Percentiles rank a stretch among this genome's conserved stretches.
Evolutionary conservation across 2,113 vertebrate genomes (phyloP).

Genomic region (Pluvianellus socialis): DNA sequence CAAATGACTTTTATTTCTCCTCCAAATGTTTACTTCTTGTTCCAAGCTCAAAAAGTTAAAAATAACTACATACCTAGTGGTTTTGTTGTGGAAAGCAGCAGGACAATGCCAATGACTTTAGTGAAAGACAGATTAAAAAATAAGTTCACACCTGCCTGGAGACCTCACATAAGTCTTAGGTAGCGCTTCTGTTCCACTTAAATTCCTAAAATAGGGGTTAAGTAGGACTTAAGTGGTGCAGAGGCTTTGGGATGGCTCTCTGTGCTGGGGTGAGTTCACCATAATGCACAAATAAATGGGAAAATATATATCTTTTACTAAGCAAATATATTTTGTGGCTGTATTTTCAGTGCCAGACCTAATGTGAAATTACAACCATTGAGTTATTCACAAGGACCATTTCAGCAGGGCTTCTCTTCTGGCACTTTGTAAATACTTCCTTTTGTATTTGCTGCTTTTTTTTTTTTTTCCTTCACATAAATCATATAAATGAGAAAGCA

Average conservation of each 20-base stretch:
- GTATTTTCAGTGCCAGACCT: background rate
- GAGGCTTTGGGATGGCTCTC: background rate
- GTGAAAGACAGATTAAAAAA: background rate
- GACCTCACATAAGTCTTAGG: accelerated
- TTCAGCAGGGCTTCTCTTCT: background rate
- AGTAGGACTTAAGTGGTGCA: background rate
- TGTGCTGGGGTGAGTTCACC: background rate
- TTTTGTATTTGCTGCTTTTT: background rate
- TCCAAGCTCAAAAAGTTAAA: background rate
- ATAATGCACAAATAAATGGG: background rate
- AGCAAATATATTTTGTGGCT: background rate
- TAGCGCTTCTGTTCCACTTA: background rate
- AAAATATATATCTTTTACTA: background rate
- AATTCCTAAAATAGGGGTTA: background rate
- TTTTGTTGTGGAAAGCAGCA: background rate
- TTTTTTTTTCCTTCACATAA: background rate
- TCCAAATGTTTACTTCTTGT: background rate
- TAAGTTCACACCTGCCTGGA: background rate
- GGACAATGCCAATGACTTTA: background rate
- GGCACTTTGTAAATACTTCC: background rate
- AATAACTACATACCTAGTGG: background rate
- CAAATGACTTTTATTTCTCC: background rate
- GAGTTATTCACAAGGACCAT: background rate
- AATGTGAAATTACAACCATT: background rate
- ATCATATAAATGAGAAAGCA: background rate